Evolutionary conservation across 92 coral and sea anemone species (phyloP).

Genomic region (Zoanthus sociatus): DNA sequence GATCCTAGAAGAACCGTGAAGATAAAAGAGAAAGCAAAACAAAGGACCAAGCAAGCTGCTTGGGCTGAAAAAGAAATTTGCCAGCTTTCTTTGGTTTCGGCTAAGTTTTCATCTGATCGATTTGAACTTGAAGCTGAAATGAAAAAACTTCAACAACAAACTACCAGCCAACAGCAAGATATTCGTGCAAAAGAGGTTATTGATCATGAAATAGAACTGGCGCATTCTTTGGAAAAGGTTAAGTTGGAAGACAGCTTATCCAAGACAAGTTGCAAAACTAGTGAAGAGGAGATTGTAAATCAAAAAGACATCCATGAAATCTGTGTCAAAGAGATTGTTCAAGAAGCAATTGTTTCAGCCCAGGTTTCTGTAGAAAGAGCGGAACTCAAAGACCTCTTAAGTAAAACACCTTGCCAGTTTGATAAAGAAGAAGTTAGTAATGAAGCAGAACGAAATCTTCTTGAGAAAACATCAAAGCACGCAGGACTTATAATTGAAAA

Average conservation of each 20-base stretch:
- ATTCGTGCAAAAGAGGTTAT: slow-evolving; percentile 45
- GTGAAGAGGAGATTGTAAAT: background rate
- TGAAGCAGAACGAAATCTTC: slow-evolving; percentile 10
- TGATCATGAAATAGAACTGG: slow-evolving; percentile 42
- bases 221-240: slow-evolving; percentile 34
- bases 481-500: slow-evolving; percentile 66
- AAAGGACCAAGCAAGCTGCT: slow-evolving; percentile 15
- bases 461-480: slow-evolving; percentile 28
- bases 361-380: slow-evolving; percentile 47
- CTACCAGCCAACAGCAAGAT: slow-evolving; percentile 37
- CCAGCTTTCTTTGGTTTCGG: slow-evolving; percentile 67
- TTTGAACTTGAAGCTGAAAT: slow-evolving; percentile 59
- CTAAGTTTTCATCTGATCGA: slow-evolving; percentile 61
- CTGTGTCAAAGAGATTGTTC: slow-evolving; percentile 44
- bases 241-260: background rate
- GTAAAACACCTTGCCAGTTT: slow-evolving; percentile 30
- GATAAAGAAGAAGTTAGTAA: slow-evolving; percentile 1
- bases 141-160: slow-evolving; percentile 46
- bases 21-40: slow-evolving; percentile 19
- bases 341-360: slow-evolving; percentile 55
- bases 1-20: background rate
- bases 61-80: slow-evolving; percentile 60
- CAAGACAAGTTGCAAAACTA: slow-evolving; percentile 28
- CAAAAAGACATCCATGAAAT: slow-evolving; percentile 45
- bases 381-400: background rate